Evolutionary conservation across 1,140 invertebrate species (phyloP).

Genomic region (Neodiprion fabricii): DNA sequence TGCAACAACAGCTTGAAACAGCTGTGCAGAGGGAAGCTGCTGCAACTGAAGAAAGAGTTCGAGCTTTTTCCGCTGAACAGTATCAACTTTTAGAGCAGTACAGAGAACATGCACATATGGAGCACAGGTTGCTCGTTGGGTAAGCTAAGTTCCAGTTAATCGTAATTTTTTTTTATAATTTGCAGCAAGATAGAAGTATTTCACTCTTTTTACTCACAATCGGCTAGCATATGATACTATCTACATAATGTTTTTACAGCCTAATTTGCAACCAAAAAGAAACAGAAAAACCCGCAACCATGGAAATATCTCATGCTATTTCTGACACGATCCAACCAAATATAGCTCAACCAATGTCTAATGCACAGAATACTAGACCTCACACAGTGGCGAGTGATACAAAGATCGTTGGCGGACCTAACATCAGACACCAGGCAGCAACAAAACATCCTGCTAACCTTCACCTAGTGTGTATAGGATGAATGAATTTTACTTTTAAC

Average conservation of each 20-base stretch:
- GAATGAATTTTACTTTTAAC: background rate
- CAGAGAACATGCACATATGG: constrained; percentile 58
- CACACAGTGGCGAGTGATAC: constrained; percentile 13
- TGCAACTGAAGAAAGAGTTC: constrained; percentile 62
- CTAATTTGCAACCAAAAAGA: constrained; percentile 43
- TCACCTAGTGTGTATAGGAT: constrained; percentile 31
- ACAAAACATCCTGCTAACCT: constrained; percentile 30
- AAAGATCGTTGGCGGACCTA: constrained; percentile 25
- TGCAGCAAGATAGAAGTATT: background rate
- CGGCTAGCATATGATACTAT: background rate
- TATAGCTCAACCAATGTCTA: constrained; percentile 37
- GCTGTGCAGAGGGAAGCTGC: constrained; percentile 56
- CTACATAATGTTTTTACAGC: constrained; percentile 26
- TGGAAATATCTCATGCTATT: constrained; percentile 38
- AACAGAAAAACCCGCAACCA: constrained; percentile 32
- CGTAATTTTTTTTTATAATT: background rate
- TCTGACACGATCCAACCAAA: constrained; percentile 36
- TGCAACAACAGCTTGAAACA: constrained; percentile 61
- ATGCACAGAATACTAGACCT: constrained; percentile 28
- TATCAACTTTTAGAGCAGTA: constrained; percentile 60
- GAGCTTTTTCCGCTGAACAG: constrained; percentile 60
- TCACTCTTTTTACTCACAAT: too few relatives aligned
- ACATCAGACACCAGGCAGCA: constrained; percentile 32
- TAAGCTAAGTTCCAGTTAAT: constrained; percentile 26
- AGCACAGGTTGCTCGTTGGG: constrained; percentile 60